phyloP scores from a whole-genome alignment of 2,888 invertebrate genomes.

The Sphaerophoria taeniata region DNA sequence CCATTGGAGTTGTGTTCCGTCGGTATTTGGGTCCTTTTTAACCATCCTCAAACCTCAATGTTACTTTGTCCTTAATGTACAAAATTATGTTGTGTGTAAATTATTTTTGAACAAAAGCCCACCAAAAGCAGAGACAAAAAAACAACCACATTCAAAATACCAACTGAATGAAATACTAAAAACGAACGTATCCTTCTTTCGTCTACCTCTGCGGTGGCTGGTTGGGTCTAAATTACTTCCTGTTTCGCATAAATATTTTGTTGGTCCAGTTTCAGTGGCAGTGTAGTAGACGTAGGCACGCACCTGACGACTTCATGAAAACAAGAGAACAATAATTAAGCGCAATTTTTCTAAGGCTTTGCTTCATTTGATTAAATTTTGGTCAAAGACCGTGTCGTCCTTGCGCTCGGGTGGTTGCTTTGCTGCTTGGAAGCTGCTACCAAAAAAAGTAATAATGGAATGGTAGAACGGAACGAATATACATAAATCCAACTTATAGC shows the following conservation, averaged over 20 bases:
- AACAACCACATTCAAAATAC: conserved; percentile 7
- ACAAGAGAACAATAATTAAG: conserved; percentile 54
- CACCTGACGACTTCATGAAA: conserved; percentile 34
- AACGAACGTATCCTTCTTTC: conserved; percentile 46
- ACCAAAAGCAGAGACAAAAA: neutral
- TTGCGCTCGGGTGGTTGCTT: neutral
- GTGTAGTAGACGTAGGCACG: conserved; percentile 1
- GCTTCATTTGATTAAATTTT: conserved; percentile 61
- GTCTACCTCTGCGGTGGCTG: neutral
- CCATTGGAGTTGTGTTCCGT: neutral
- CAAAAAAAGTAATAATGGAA: neutral
- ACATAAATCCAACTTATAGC: conserved; percentile 23
- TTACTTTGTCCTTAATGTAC: conserved; percentile 22
- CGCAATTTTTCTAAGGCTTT: conserved; percentile 39
- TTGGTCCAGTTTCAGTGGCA: neutral
- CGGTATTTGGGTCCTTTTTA: neutral
- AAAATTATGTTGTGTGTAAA: conserved; percentile 21
- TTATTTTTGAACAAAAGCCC: conserved; percentile 10
- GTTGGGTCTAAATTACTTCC: conserved; percentile 42
- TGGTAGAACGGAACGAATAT: neutral
- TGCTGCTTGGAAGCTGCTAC: too few species aligned
- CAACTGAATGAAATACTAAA: conserved; percentile 38
- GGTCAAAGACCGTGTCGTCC: conserved; percentile 13
- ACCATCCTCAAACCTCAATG: neutral
- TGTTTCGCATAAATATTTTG: conserved; percentile 30